Evolutionary conservation across 2,888 invertebrate species (phyloP).

Genomic region (Nematopogon swammerdamellus): DNA sequence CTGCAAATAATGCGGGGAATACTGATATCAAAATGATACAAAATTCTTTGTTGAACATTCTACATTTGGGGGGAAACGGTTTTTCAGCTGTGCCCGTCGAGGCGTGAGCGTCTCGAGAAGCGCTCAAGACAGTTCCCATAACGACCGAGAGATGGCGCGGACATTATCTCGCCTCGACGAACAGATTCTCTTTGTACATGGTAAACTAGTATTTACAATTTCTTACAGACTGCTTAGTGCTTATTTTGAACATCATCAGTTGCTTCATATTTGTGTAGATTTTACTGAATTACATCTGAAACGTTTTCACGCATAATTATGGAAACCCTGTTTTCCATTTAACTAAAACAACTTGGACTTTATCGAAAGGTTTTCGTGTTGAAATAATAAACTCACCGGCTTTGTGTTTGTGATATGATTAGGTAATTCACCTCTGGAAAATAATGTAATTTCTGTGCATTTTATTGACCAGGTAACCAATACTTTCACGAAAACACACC

Average conservation of each 20-base stretch:
- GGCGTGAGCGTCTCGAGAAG: constrained; percentile 13
- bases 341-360: not conserved
- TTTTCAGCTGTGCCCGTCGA: no score
- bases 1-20: no score
- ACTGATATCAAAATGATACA: no score
- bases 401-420: no score
- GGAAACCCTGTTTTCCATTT: not conserved
- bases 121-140: not conserved
- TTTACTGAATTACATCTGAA: constrained; percentile 2
- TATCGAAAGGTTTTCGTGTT: not conserved
- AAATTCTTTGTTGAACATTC: no score
- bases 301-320: not conserved
- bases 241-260: constrained; percentile 52
- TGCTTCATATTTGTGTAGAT: constrained; percentile 20
- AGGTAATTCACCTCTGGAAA: no score
- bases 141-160: not conserved
- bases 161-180: no score
- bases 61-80: no score
- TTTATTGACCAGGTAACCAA: no score
- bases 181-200: no score
- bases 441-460: no score
- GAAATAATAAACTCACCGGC: not conserved
- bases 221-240: not conserved
- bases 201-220: constrained; percentile 17
- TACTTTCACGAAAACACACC: no score